Base-by-base conservation (phyloP, 2,797 vertebrate species). In the Rousettus madagascariensis region DNA sequence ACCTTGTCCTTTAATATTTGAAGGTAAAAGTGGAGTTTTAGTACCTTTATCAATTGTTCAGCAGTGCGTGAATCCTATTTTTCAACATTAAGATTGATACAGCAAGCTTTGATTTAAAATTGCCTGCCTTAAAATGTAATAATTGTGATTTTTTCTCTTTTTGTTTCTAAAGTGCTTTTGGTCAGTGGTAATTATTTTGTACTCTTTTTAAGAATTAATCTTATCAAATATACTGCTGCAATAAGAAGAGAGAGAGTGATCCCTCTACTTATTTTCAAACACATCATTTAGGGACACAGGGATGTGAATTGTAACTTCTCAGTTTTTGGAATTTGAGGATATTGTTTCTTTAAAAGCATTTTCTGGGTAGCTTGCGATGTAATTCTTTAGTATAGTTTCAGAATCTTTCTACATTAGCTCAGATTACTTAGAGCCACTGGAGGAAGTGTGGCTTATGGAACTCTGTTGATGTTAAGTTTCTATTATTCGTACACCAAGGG, bases 311-410 rank as follows among this genome's bases (percentile, higher is more conserved):
- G 4, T 94, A 78, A 77, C 46, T 63, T 77, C 13, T 85, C 46
- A 41, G 8, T 86, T 74, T 51, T 91, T 93, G 33, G 68, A 78
- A 87, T 96, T 66, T 66, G 43, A 19, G 9, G 22, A 30, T 57
- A 74, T 28, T 63, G 11, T 91, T 95, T 72, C 30, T 33, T 95
- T 92, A 66, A 95, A 96, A 94, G 68, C 51, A 77, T 86, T 91
- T 90, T 75, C 43, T 80, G 82, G 85, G 49, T 65, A 71, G 43
- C 74, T 24, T 88, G 33, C 72, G n/a, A 66, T 55, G 2, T 89
- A 68, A 93, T 84, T 36, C 17, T 13, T 46, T 75, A 59, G 0
- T 57, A 75, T 92, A 33, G 51, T 87, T 89, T 96, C 61, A 65
- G 59, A 84, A 75, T 86, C 85, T 77, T 95, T 79, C 55, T 63